Evolutionary conservation across 2,797 vertebrate genomes (phyloP).

Genomic region (Fratercula arctica): DNA sequence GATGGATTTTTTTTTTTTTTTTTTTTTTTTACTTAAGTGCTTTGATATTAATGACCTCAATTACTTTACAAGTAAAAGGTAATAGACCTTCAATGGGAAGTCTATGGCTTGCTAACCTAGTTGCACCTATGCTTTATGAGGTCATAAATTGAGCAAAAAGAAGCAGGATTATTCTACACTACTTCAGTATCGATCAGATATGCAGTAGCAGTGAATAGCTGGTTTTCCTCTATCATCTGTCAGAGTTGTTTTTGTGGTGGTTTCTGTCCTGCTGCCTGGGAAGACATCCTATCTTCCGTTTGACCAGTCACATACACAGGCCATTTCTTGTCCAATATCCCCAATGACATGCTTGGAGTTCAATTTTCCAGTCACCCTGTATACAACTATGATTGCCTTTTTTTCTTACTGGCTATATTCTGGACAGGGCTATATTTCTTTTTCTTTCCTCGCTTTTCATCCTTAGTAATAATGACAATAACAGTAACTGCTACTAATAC

Average conservation of each 20-base stretch:
- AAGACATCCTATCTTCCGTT: neutral
- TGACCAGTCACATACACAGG: neutral
- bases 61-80: neutral
- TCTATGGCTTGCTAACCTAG: neutral
- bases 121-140: neutral
- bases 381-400: neutral
- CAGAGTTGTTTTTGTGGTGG: neutral
- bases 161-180: neutral
- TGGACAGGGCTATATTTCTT: neutral
- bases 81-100: neutral
- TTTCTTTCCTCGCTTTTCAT: neutral
- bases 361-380: neutral
- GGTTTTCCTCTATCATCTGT: neutral
- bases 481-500: neutral
- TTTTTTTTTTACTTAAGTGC: neutral
- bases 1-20: neutral
- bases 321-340: neutral
- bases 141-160: neutral
- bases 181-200: neutral
- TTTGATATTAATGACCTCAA: neutral
- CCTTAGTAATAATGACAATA: neutral
- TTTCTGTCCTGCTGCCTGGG: neutral
- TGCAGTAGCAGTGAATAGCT: neutral
- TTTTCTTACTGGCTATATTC: neutral
- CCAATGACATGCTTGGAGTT: neutral